Conservation (phyloP, 2,797 vertebrate genomes). For the Neopelma chrysocephalum region DNA sequence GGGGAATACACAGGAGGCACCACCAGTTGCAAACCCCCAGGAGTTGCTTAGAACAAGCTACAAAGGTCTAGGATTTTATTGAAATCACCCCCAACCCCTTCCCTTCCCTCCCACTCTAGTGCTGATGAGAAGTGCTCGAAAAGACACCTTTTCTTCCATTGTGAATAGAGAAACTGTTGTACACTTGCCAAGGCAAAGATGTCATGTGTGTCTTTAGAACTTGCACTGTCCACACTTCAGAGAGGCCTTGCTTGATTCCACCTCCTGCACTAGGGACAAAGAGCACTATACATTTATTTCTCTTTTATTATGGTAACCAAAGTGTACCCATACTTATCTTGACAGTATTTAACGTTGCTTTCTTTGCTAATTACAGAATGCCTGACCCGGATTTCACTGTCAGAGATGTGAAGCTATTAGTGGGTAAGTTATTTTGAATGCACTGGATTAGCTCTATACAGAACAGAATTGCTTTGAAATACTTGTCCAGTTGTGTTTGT, state of each 20-base stretch:
- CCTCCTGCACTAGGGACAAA: neutral
- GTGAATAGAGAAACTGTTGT: neutral
- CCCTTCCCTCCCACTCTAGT: neutral
- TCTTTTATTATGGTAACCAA: conserved; percentile 27
- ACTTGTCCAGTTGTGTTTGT: conserved; percentile 49
- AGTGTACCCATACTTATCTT: conserved; percentile 22
- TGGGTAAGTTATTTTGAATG: conserved; percentile 86
- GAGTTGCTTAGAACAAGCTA: neutral
- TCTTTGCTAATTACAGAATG: conserved; percentile 83
- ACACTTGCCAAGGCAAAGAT: neutral
- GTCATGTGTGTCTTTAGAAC: neutral
- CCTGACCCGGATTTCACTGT: conserved; percentile 93
- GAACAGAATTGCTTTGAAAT: conserved; percentile 44
- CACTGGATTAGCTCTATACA: conserved; percentile 43
- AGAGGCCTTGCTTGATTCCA: conserved; percentile 6
- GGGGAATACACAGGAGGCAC: neutral
- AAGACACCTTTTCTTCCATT: neutral
- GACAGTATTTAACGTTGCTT: conserved; percentile 22
- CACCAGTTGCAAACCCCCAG: neutral
- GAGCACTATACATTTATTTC: conserved; percentile 32
- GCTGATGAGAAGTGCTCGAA: neutral
- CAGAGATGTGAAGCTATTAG: conserved; percentile 93
- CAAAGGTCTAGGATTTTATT: neutral
- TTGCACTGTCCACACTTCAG: neutral
- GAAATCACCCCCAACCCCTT: neutral